phyloP scores from a whole-genome alignment of 2,113 vertebrate genomes.

The Cyphomyrus discorhynchus region DNA sequence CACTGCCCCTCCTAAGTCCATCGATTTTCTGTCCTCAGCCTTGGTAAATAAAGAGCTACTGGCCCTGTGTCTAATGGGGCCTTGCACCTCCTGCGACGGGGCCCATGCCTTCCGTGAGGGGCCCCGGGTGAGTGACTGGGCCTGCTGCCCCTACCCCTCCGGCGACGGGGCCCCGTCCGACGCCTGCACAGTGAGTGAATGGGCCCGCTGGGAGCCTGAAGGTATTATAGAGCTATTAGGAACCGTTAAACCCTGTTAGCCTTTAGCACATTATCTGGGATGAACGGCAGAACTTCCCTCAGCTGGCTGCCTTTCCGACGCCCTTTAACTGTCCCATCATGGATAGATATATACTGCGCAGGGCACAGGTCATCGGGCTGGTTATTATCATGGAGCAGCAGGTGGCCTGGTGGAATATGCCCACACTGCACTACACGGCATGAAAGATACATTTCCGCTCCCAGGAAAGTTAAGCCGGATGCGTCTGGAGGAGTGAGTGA shows the following conservation, averaged over 20 bases:
- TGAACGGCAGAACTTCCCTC: background rate
- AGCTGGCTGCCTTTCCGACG: background rate
- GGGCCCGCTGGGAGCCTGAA: background rate
- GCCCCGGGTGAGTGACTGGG: background rate
- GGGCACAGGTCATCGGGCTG: background rate
- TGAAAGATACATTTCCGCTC: background rate
- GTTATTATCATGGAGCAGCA: background rate
- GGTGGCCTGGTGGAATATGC: background rate
- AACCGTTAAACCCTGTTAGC: background rate
- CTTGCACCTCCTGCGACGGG: background rate
- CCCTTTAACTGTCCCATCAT: background rate
- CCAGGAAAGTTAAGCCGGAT: background rate
- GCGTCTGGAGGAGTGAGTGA: background rate
- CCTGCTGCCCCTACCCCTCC: background rate
- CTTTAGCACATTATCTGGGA: background rate
- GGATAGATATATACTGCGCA: background rate
- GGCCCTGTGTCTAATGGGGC: no score
- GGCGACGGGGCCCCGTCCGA: background rate
- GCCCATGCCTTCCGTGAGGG: background rate
- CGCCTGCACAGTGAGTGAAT: background rate
- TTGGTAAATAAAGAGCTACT: no score
- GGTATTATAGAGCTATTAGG: background rate
- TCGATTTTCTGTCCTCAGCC: no score
- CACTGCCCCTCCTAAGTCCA: no score
- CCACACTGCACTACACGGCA: background rate